Conservation (phyloP, 2,888 invertebrate species). For the Cerastis rubricosa region DNA sequence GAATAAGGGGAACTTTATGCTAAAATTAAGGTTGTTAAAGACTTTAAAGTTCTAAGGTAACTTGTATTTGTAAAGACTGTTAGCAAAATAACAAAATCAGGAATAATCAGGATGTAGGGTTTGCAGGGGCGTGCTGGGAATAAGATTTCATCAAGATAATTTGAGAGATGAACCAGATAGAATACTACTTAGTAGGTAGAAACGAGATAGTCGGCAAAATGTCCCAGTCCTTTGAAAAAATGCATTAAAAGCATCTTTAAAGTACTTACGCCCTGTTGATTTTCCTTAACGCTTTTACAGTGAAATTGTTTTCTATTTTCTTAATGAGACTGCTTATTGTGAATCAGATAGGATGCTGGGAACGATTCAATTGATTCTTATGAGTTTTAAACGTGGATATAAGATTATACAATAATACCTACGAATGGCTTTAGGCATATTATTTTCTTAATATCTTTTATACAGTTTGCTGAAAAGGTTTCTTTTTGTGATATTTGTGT, state of each 20-base stretch:
- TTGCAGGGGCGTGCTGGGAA: slow-evolving; percentile 46
- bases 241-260: slow-evolving; percentile 51
- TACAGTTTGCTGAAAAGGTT: neutral
- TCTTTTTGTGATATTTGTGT: neutral
- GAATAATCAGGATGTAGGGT: slow-evolving; percentile 53
- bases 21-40: slow-evolving; percentile 41
- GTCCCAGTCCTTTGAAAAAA: slow-evolving; percentile 30
- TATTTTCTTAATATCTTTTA: slow-evolving; percentile 31
- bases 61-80: slow-evolving; percentile 40
- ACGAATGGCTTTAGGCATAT: slow-evolving; percentile 2
- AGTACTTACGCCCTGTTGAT: slow-evolving; percentile 20
- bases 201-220: slow-evolving; percentile 24
- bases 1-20: slow-evolving; percentile 40
- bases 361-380: slow-evolving; percentile 27
- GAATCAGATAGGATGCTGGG: slow-evolving; percentile 32
- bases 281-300: slow-evolving; percentile 40
- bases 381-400: slow-evolving; percentile 38
- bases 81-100: slow-evolving; percentile 58
- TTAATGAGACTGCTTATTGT: slow-evolving; percentile 29
- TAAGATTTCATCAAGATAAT: slow-evolving; percentile 65
- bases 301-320: slow-evolving; percentile 45
- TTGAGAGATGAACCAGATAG: slow-evolving; percentile 50
- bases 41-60: slow-evolving; percentile 49
- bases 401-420: slow-evolving; percentile 9
- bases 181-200: slow-evolving; percentile 30